Percentiles rank a stretch among this genome's conserved stretches.
Conservation (phyloP, 2,888 invertebrate species). For the Nomada fabriciana region DNA sequence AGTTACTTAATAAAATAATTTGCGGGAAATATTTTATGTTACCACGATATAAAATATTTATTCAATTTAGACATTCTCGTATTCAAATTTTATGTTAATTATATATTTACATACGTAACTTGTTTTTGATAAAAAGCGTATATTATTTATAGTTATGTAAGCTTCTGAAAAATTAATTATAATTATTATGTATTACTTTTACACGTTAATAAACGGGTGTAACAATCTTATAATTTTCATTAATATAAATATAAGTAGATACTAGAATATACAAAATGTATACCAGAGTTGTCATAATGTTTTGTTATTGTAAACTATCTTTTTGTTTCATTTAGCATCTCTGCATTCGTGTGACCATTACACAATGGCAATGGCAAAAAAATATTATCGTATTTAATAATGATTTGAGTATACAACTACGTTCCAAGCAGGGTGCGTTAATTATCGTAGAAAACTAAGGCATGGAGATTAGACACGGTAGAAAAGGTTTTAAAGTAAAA, state of each 20-base stretch:
- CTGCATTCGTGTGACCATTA: not conserved
- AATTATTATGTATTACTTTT: no score
- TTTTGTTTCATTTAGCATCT: not conserved
- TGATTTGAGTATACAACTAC: not conserved
- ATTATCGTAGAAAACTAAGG: not conserved
- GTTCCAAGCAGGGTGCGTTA: not conserved
- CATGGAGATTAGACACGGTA: not conserved
- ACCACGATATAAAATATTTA: not conserved
- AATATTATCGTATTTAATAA: not conserved
- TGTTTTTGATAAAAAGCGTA: no score
- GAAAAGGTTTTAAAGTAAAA: constrained; percentile 1
- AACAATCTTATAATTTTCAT: no score
- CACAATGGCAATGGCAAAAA: not conserved
- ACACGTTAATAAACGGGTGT: no score
- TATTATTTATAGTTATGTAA: no score
- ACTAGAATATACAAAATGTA: no score
- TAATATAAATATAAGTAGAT: no score
- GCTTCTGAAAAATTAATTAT: no score
- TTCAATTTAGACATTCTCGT: not conserved
- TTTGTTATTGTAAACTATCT: not conserved
- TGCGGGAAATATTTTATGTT: no score
- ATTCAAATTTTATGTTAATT: not conserved
- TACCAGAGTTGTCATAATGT: not conserved
- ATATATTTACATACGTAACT: no score
- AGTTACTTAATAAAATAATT: no score